Conservation (phyloP, 2,797 vertebrate genomes). For the Danionella dracula region DNA sequence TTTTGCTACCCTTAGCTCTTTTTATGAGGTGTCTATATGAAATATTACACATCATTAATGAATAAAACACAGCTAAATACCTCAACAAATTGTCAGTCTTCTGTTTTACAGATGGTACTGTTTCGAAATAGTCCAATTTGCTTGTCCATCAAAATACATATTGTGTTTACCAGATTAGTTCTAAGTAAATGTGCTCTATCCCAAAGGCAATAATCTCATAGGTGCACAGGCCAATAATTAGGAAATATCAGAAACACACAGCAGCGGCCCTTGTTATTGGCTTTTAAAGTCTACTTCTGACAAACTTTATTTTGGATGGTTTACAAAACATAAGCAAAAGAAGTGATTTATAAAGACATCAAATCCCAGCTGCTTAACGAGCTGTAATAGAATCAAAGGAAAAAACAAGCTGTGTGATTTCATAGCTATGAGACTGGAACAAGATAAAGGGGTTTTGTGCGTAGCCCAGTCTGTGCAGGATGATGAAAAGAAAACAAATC, state of each 20-base stretch:
- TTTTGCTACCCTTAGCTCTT: too few relatives aligned
- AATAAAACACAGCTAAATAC: too few relatives aligned
- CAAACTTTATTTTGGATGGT: not conserved
- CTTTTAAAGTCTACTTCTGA: not conserved
- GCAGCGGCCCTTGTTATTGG: not conserved
- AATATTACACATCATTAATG: too few relatives aligned
- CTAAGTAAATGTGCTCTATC: not conserved
- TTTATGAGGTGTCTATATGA: too few relatives aligned
- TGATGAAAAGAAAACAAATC: constrained; percentile 29
- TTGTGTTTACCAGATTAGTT: too few relatives aligned
- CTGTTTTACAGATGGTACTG: too few relatives aligned
- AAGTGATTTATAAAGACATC: not conserved
- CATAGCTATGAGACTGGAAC: constrained; percentile 5
- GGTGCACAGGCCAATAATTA: not conserved
- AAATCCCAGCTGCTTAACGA: constrained; percentile 1
- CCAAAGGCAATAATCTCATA: not conserved
- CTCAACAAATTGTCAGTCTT: too few relatives aligned
- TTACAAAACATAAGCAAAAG: not conserved
- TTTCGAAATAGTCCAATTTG: too few relatives aligned
- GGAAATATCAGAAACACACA: not conserved
- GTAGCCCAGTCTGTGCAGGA: not conserved
- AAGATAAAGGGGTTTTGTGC: not conserved
- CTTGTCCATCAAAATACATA: not conserved
- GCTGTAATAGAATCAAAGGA: not conserved
- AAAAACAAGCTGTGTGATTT: constrained; percentile 16